These are phyloP conservation scores for Drosophila bocki DNA, from an alignment of 1,140 invertebrate species.

Conservation along the genomic window DNA sequence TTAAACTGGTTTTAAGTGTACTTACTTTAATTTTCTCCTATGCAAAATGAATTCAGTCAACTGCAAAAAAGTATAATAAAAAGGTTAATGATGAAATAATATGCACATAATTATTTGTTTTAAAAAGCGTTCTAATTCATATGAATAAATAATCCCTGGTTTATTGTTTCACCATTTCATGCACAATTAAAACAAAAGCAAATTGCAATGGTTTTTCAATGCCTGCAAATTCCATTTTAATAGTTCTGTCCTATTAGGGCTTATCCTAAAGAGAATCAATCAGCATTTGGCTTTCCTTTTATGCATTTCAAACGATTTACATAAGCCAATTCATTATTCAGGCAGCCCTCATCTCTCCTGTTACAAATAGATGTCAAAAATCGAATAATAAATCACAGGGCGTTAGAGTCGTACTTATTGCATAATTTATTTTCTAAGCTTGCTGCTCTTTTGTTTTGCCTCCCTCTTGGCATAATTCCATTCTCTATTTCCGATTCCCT, in stretches of 20 bases:
- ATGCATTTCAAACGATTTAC: conserved; percentile 45
- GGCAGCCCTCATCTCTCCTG: not conserved
- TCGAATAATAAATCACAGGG: conserved; percentile 73
- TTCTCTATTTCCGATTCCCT: conserved; percentile 31
- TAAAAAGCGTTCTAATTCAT: not conserved
- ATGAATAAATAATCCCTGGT: conserved; percentile 1
- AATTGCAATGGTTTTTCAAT: not conserved
- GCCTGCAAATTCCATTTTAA: not conserved
- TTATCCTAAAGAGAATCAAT: conserved; percentile 15
- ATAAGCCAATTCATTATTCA: conserved; percentile 62
- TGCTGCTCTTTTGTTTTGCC: conserved; percentile 40
- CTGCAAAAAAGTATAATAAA: conserved; percentile 20
- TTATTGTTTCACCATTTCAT: not conserved
- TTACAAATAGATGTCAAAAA: conserved; percentile 70
- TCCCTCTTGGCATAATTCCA: conserved; percentile 27
- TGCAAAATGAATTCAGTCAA: not conserved
- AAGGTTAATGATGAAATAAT: not conserved
- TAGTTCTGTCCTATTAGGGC: not conserved
- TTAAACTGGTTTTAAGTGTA: not conserved
- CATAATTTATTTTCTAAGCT: conserved; percentile 78
- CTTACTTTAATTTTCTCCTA: conserved; percentile 10
- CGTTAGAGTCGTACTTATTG: conserved; percentile 27
- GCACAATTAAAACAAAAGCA: not conserved
- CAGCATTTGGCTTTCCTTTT: conserved; percentile 6
- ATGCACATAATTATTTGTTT: not conserved